Conservation (phyloP, 2,888 invertebrate species). For the Bombylius discolor region DNA sequence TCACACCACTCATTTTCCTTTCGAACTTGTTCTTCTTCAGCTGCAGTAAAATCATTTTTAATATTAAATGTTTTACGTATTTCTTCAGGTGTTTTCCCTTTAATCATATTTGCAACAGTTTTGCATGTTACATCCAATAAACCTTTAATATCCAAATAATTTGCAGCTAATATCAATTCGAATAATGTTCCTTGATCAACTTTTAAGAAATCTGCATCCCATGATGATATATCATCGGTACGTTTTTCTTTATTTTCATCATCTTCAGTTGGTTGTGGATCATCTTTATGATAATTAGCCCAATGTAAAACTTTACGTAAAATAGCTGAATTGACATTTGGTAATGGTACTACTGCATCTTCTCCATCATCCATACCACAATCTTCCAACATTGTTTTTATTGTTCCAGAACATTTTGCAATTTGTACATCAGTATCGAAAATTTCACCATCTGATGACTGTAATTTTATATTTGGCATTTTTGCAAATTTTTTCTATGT, state of each 20-base stretch:
- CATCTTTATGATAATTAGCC: constrained; percentile 84
- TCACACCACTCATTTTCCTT: constrained; percentile 73
- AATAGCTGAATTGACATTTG: constrained; percentile 91
- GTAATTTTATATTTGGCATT: constrained; percentile 83
- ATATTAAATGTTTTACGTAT: constrained; percentile 91
- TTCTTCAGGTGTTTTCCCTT: constrained; percentile 89
- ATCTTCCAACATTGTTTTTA: constrained; percentile 93
- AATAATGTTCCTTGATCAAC: constrained; percentile 91
- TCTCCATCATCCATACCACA: constrained; percentile 78
- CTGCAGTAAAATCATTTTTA: constrained; percentile 85
- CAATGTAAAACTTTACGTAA: constrained; percentile 81
- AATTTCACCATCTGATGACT: constrained; percentile 83
- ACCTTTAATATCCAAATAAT: constrained; percentile 88
- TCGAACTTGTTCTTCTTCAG: constrained; percentile 93
- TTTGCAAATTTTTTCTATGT: neutral
- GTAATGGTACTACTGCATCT: constrained; percentile 84
- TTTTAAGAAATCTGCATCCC: constrained; percentile 96
- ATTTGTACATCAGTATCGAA: constrained; percentile 91
- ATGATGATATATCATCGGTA: constrained; percentile 91
- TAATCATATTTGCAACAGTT: constrained; percentile 93
- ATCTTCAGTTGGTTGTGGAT: constrained; percentile 86
- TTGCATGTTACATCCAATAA: constrained; percentile 92
- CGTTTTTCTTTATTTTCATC: constrained; percentile 91
- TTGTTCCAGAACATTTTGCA: constrained; percentile 88
- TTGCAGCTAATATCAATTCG: constrained; percentile 87